Conservation (phyloP, 2,113 vertebrate genomes). For the Actenoides hombroni region DNA sequence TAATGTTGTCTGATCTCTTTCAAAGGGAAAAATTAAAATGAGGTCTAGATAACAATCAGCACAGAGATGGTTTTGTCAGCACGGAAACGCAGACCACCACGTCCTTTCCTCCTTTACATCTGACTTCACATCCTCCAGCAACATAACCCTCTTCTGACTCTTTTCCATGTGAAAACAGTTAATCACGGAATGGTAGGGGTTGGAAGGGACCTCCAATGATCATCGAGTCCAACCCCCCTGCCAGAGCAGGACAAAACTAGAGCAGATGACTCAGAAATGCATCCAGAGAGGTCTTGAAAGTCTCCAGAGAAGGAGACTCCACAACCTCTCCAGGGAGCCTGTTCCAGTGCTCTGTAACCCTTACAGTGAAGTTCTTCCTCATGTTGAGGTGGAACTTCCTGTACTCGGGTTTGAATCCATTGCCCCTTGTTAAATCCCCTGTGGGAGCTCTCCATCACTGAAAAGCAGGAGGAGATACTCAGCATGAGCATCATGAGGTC, state of each 20-base stretch:
- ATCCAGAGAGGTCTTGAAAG: too few species aligned
- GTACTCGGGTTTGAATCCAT: too few species aligned
- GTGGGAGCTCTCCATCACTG: rapidly evolving
- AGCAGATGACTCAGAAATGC: too few species aligned
- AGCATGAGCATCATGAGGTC: not conserved
- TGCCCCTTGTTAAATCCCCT: not conserved
- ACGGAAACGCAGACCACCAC: not conserved
- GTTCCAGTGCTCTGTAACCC: too few species aligned
- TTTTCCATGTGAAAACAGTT: not conserved
- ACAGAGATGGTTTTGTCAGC: not conserved
- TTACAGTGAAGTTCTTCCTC: too few species aligned
- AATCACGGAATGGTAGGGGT: not conserved
- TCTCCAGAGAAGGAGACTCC: too few species aligned
- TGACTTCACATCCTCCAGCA: not conserved
- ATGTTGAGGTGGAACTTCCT: too few species aligned
- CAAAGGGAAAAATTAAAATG: conserved; percentile 51
- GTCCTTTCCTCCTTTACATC: not conserved
- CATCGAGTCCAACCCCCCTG: too few species aligned
- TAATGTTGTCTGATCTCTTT: conserved; percentile 30
- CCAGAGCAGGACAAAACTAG: too few species aligned
- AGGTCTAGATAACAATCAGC: conserved; percentile 25
- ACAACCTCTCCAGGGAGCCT: too few species aligned
- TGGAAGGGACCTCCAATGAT: too few species aligned
- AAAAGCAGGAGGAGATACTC: not conserved
- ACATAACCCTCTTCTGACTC: not conserved